Evolutionary conservation across 2,113 vertebrate genomes (phyloP), one percentile per base, ranked within the genome.

Genomic region (Clupea harengus): DNA sequence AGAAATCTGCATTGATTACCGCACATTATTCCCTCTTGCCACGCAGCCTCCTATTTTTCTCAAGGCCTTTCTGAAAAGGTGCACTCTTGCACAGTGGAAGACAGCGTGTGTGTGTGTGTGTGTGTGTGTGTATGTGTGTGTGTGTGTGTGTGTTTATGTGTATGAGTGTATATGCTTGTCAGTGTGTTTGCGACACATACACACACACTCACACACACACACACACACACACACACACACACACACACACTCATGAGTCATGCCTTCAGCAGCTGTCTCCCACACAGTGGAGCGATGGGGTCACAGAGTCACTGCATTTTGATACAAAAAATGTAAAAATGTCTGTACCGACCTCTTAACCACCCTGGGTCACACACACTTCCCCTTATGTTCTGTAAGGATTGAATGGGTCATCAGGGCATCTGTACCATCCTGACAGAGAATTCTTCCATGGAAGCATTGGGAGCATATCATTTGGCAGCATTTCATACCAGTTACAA

Each of bases 1-100:
- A 82, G 49, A 57, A 82, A 32, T 78, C 72, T 78, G 72, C 72
- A 78, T 78, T 78, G 72, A 78, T 78, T 78, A 78, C 72, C 39
- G 72, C 72, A 78, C 72, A 78, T 78, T 78, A 78, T 78, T 78
- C 22, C 60, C 60, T 39, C 39, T 39, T 39, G 25, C 72, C 72
- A 67, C 25, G n/a, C 64, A 67, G n/a, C 4, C 9, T 25, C 64
- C 64, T n/a, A 11, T 28, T n/a, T 11, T 78, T 39, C 72, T 39
- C 32, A 2, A 17, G 72, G 28, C 67, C 67, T 75, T 32, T 75
- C 67, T 10, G 25, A 75, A 75, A 39, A 15, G 32, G 2, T 15
- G 5, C 13, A 13, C 72, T 72, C 18, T 20, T 60, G 15, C 64
- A 15, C 28, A 32, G 64, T 28, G 25, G 1, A 22, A 28, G 64